Evolutionary conservation across 2,113 vertebrate species (phyloP).

Genomic region (Urocynchramus pylzowi): DNA sequence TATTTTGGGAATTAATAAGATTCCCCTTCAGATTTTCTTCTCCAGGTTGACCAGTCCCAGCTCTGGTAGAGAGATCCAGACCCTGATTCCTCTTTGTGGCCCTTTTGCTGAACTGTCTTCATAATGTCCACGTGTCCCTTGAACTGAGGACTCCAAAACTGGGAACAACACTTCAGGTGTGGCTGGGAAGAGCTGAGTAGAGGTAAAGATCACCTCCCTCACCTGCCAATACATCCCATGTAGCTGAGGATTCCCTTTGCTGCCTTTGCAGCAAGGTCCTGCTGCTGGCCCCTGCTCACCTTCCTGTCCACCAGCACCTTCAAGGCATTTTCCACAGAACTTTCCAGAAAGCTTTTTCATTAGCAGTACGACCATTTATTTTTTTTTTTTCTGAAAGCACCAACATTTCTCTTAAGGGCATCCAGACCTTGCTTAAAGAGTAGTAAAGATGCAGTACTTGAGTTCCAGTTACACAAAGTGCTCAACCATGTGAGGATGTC

Average conservation of each 20-base stretch:
- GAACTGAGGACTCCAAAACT: background rate
- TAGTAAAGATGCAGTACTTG: background rate
- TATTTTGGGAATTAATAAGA: background rate
- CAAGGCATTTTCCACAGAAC: background rate
- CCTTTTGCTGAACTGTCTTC: background rate
- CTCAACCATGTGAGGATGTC: fast-evolving
- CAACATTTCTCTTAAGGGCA: background rate
- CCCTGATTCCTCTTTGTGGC: background rate
- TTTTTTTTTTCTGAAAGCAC: background rate
- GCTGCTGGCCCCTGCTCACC: background rate
- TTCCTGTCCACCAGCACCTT: background rate
- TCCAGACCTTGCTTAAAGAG: background rate
- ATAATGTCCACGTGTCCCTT: fast-evolving
- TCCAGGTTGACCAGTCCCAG: background rate
- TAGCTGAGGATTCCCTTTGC: background rate
- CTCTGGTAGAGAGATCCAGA: background rate
- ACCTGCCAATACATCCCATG: background rate
- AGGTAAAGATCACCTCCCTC: background rate
- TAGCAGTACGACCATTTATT: background rate
- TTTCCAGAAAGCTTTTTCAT: background rate
- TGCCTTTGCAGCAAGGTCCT: background rate
- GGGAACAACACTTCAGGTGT: background rate
- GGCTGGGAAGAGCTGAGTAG: background rate
- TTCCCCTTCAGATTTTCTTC: background rate
- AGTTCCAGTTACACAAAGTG: background rate